phyloP scores from a whole-genome alignment of 1,140 invertebrate genomes.

The Macrobrachium rosenbergii region DNA sequence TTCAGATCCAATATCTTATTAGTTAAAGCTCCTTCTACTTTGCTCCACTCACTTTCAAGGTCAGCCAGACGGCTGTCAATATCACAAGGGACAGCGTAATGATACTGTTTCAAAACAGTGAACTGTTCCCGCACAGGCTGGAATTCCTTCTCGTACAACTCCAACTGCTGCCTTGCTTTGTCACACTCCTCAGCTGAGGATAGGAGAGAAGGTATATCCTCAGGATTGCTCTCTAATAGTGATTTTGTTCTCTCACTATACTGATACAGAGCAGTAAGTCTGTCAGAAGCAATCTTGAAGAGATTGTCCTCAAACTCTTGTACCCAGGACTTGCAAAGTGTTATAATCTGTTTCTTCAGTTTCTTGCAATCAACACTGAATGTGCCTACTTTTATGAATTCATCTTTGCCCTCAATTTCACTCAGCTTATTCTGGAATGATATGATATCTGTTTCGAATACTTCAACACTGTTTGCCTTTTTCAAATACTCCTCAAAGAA shows the following conservation, averaged over 20 bases:
- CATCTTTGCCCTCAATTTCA: constrained; percentile 48
- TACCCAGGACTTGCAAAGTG: constrained; percentile 48
- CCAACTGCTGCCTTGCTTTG: constrained; percentile 30
- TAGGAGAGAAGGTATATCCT: constrained; percentile 39
- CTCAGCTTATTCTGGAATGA: constrained; percentile 56
- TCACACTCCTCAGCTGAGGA: constrained; percentile 42
- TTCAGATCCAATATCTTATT: constrained; percentile 50
- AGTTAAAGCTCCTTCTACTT: constrained; percentile 36
- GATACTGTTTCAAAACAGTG: constrained; percentile 45
- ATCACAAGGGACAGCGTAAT: constrained; percentile 19
- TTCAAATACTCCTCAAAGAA: constrained; percentile 45
- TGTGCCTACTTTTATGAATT: constrained; percentile 49
- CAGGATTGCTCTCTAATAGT: constrained; percentile 31
- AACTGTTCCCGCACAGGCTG: constrained; percentile 50
- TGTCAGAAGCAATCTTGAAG: constrained; percentile 52
- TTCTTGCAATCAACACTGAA: constrained; percentile 51
- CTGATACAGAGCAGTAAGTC: constrained; percentile 29
- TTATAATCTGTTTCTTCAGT: constrained; percentile 51
- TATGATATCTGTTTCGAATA: constrained; percentile 57
- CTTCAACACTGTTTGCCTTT: constrained; percentile 46
- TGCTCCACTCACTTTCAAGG: constrained; percentile 44
- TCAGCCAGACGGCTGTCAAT: constrained; percentile 14
- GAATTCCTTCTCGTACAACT: constrained; percentile 34
- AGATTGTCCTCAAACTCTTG: constrained; percentile 49
- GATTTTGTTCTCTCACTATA: constrained; percentile 35